Evolutionary conservation across 1,140 invertebrate genomes (phyloP).

Genomic region (Schlechtendalia chinensis): DNA sequence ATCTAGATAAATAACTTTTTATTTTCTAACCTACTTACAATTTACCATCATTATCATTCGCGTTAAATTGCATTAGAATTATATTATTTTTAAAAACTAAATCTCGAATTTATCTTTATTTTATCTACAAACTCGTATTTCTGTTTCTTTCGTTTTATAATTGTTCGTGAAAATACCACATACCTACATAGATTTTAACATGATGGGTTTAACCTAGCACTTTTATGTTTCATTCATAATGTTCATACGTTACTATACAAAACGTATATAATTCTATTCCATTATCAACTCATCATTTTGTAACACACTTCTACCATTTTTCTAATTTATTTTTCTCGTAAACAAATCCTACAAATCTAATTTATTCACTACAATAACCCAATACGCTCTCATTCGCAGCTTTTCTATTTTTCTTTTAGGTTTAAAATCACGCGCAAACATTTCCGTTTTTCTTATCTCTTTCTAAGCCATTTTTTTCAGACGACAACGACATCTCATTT

Average conservation of each 20-base stretch:
- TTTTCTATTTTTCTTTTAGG: not conserved
- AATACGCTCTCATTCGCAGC: not conserved
- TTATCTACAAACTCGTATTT: not conserved
- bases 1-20: no score
- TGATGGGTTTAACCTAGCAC: not conserved
- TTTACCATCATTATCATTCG: no score
- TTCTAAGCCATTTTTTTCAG: not conserved
- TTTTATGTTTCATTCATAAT: not conserved
- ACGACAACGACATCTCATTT: not conserved
- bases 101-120: not conserved
- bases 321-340: not conserved
- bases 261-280: not conserved
- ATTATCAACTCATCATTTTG: not conserved
- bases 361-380: not conserved
- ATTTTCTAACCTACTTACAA: no score
- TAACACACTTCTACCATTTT: not conserved
- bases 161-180: not conserved
- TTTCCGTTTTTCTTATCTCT: not conserved
- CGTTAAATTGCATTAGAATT: not conserved
- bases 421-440: not conserved
- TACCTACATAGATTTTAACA: no score
- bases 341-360: not conserved
- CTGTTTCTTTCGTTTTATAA: not conserved
- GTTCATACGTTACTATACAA: not conserved
- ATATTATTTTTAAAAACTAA: not conserved